Percentiles rank a stretch among this genome's conserved stretches.
These are phyloP conservation scores for Helicoverpa assulta DNA, from an alignment of 2,888 invertebrate species.

Conservation along the genomic window DNA sequence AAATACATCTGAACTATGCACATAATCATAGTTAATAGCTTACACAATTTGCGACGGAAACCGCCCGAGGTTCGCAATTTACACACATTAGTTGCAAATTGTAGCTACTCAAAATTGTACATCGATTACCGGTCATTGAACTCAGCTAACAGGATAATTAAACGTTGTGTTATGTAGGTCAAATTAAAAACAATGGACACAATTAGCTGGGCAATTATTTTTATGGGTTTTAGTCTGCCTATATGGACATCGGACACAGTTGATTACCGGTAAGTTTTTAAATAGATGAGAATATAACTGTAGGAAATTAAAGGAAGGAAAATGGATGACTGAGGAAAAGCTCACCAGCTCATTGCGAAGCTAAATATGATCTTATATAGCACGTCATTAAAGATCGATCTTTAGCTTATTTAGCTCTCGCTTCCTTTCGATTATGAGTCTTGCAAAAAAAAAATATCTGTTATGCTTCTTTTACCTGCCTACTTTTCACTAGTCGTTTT, in stretches of 20 bases:
- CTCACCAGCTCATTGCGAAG: no score
- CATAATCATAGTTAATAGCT: slow-evolving; percentile 19
- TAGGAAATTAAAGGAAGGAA: no score
- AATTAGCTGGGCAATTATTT: slow-evolving; percentile 1
- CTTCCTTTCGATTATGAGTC: no score
- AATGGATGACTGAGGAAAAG: no score
- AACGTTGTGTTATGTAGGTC: slow-evolving; percentile 14
- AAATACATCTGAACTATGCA: slow-evolving; percentile 11
- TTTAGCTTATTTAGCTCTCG: no score
- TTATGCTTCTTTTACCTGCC: no score
- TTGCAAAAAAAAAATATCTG: no score
- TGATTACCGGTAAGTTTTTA: background rate
- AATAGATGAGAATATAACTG: background rate
- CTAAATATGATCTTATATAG: no score
- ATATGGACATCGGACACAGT: background rate
- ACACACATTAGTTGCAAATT: slow-evolving; percentile 44
- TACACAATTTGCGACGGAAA: slow-evolving; percentile 27
- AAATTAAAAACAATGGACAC: slow-evolving; percentile 10
- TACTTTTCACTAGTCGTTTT: no score
- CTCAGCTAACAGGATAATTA: slow-evolving; percentile 36
- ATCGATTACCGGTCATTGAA: slow-evolving; percentile 50
- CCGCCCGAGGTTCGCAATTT: slow-evolving; percentile 30
- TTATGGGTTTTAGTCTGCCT: background rate
- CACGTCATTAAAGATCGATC: no score
- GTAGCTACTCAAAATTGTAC: slow-evolving; percentile 27